A percentile compares a stretch with the other conserved stretches of the same genome.
Conservation (phyloP, 2,113 vertebrate genomes). For the Microcebus ravelobensis region DNA sequence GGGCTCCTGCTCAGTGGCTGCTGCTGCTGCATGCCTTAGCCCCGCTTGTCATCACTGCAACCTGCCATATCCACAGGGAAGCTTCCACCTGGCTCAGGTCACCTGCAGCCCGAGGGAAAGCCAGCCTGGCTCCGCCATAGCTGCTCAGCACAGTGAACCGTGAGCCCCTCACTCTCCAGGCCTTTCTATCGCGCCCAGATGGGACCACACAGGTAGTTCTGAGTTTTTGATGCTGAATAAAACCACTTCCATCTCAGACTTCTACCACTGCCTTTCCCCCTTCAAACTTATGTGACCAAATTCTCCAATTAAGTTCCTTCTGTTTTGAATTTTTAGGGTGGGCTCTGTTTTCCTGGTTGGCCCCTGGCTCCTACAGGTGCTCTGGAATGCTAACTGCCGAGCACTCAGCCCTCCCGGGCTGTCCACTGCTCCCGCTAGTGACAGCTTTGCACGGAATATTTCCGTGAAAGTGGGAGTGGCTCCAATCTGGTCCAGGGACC, state of each 20-base stretch:
- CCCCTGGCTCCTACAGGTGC: neutral
- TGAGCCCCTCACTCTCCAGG: neutral
- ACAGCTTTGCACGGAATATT: neutral
- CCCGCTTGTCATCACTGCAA: neutral
- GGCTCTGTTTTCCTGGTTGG: neutral
- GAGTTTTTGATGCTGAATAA: neutral
- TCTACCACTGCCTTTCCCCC: neutral
- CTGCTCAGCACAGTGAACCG: neutral
- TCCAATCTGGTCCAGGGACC: neutral
- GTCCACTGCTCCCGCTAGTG: neutral
- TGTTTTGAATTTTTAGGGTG: neutral
- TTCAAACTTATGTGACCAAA: neutral
- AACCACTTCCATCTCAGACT: neutral
- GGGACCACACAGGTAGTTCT: neutral
- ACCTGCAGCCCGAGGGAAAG: neutral
- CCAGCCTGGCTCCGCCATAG: neutral
- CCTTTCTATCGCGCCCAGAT: neutral
- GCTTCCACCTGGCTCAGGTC: neutral
- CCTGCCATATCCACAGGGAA: neutral
- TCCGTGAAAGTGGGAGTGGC: neutral
- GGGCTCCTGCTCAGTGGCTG: accelerated
- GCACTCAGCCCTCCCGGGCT: accelerated
- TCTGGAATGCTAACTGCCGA: neutral
- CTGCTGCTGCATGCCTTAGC: neutral
- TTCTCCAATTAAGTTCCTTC: neutral